Evolutionary conservation across 2,888 invertebrate species (phyloP).

Genomic region (Rapana venosa): DNA sequence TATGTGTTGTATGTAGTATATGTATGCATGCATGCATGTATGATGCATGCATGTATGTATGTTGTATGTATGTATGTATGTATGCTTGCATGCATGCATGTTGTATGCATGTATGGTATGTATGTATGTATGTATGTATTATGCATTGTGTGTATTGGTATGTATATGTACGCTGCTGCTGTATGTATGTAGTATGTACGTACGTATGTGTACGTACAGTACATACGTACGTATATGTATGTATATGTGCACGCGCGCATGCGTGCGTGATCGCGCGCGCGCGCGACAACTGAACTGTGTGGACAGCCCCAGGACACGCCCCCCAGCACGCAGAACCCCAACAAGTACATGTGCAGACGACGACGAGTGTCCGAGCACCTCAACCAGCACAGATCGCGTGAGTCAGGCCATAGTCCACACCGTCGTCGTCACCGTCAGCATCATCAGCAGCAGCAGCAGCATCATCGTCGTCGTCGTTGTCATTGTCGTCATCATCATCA

Average conservation of each 20-base stretch:
- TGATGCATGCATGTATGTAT: too few relatives aligned
- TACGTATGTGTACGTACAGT: neutral
- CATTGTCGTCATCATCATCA: too few relatives aligned
- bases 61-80: too few relatives aligned
- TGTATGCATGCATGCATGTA: too few relatives aligned
- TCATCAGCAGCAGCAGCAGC: too few relatives aligned
- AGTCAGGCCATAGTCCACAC: neutral
- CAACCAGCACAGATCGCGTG: neutral
- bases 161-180: neutral
- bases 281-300: too few relatives aligned
- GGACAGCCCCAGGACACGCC: neutral
- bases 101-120: too few relatives aligned
- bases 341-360: constrained; percentile 1
- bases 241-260: neutral
- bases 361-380: neutral
- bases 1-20: too few relatives aligned
- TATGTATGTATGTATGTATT: too few relatives aligned
- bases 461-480: too few relatives aligned
- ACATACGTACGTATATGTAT: neutral
- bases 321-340: neutral
- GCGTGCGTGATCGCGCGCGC: neutral
- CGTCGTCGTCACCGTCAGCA: too few relatives aligned
- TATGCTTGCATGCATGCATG: too few relatives aligned
- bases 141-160: neutral
- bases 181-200: neutral